Conservation (phyloP, 2,797 vertebrate genomes). For the Sternotherus odoratus region DNA sequence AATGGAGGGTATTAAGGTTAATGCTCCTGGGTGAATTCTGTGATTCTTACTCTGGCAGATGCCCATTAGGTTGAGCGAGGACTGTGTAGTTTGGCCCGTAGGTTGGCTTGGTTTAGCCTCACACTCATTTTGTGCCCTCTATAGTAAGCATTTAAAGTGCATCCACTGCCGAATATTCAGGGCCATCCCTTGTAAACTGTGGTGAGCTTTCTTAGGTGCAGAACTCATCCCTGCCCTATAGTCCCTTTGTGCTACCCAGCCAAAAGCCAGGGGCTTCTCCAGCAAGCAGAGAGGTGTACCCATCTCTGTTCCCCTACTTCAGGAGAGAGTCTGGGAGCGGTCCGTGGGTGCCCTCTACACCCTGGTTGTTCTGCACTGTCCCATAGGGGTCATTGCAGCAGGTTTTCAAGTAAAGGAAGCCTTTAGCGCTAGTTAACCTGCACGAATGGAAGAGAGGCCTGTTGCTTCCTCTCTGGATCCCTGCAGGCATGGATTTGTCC, state of each 20-base stretch:
- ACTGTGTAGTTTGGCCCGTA: background rate
- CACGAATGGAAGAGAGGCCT: background rate
- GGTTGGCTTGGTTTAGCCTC: background rate
- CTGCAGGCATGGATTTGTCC: background rate
- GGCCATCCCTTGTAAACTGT: background rate
- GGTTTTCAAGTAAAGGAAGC: background rate
- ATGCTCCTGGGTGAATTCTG: background rate
- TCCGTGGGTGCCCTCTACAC: background rate
- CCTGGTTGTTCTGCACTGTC: background rate
- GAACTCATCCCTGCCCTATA: background rate
- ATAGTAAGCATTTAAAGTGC: background rate
- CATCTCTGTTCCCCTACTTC: background rate
- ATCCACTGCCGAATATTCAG: background rate
- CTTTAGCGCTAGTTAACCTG: accelerated
- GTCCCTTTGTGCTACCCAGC: background rate
- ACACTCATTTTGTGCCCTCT: background rate
- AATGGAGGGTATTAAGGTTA: background rate
- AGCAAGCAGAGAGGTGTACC: background rate
- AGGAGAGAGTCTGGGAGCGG: background rate
- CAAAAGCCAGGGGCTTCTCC: background rate
- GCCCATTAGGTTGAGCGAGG: background rate
- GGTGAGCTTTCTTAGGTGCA: background rate
- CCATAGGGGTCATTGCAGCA: background rate
- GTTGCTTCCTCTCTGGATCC: background rate
- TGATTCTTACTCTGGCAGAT: background rate